Evolutionary conservation across 2,888 invertebrate species (phyloP), one percentile per base, ranked within the genome.

Genomic region (Agriopis marginaria): DNA sequence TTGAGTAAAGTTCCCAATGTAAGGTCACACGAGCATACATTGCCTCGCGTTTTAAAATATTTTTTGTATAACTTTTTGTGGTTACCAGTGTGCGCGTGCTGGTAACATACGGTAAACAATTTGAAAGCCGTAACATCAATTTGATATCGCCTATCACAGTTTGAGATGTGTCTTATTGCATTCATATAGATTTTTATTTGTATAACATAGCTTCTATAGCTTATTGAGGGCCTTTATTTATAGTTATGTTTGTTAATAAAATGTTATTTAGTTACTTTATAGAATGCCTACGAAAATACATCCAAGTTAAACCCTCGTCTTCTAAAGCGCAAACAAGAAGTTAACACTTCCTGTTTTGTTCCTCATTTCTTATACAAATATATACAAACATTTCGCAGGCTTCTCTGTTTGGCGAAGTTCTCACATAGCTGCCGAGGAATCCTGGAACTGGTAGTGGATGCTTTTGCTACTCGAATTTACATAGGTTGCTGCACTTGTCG

Each of bases 301-400:
- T 51, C 39, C 40, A n/a, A 65, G 47, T 55, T 62, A 53, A 62
- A 62, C 62, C 65, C 54, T 39, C 50, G 62, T 59, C 58, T 58
- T 58, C 47, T 66, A 63, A 70, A 70, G 63, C 77, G 74, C 73
- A 78, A 85, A 86, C 82, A 82, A 85, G 85, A 86, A 83, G 78
- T 81, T 81, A 79, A 81, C 83, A 81, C 81, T 89, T 89, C 85
- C 85, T 85, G 82, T 85, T 86, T 81, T 83, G 79, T 78, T 82
- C 73, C 89, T 90, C 88, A 91, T 91, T 90, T 88, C 88, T 88
- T 88, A 90, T 84, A 89, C 89, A 89, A 91, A 91, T 91, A 83
- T 89, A 89, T 89, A 88, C 89, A 85, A 89, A 90, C 87, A 87
- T 89, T 90, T 86, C 87, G 78, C 82, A 81, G 82, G 82, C 82